phyloP scores from a whole-genome alignment of 1,140 invertebrate genomes.

The Meloidogyne floridensis region DNA sequence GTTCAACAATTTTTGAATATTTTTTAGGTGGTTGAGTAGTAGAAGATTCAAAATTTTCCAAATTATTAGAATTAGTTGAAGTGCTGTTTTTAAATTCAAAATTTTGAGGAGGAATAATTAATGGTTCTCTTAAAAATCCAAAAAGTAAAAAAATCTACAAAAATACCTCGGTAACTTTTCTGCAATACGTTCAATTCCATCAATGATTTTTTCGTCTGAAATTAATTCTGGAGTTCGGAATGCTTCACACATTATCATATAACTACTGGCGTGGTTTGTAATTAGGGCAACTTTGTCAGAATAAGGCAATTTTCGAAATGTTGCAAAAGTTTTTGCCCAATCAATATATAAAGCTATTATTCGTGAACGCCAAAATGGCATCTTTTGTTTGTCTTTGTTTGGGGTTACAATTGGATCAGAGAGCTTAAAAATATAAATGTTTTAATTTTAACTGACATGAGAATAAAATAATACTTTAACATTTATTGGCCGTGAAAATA shows the following conservation, averaged over 20 bases:
- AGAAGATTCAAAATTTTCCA: slow-evolving; percentile 19
- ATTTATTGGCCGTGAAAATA: slow-evolving; percentile 56
- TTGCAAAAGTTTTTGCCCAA: slow-evolving; percentile 62
- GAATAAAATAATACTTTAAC: background rate
- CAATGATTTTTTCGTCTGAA: slow-evolving; percentile 43
- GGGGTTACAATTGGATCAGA: slow-evolving; percentile 59
- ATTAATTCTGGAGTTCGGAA: slow-evolving; percentile 63
- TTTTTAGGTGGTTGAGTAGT: background rate
- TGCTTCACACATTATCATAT: slow-evolving; percentile 66
- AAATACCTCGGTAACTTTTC: slow-evolving; percentile 20
- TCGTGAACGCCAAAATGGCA: slow-evolving; percentile 64
- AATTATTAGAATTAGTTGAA: background rate
- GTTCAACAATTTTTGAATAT: background rate
- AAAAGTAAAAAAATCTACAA: background rate
- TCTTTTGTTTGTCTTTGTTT: slow-evolving; percentile 52
- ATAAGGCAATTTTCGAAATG: slow-evolving; percentile 62
- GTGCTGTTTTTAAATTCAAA: background rate
- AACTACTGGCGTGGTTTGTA: slow-evolving; percentile 62
- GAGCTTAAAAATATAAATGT: slow-evolving; percentile 47
- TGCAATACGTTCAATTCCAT: slow-evolving; percentile 31
- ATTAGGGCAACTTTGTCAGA: slow-evolving; percentile 64
- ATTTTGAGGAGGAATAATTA: background rate
- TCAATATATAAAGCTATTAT: slow-evolving; percentile 65
- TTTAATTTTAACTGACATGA: background rate
- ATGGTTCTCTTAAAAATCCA: background rate